Conservation (phyloP, 2,113 vertebrate species). For the Dipodomys ordii region DNA sequence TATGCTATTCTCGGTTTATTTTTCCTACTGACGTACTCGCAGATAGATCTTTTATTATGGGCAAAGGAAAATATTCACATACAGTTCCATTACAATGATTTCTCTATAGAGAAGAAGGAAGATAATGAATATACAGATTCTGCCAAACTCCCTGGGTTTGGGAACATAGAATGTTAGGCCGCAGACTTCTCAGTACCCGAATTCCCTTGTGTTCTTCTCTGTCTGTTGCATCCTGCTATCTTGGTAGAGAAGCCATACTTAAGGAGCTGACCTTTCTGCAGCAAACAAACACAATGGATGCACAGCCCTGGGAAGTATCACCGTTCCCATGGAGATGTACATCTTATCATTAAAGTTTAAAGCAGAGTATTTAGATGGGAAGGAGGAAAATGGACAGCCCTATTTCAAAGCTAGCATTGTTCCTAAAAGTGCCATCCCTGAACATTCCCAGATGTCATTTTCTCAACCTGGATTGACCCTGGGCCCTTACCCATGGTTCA, state of each 20-base stretch:
- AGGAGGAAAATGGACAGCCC: conserved; percentile 30
- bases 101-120: neutral
- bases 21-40: neutral
- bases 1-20: neutral
- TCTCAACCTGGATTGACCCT: conserved; percentile 66
- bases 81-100: conserved; percentile 4
- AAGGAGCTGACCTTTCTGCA: neutral
- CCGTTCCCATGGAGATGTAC: conserved; percentile 11
- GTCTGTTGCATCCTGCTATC: neutral
- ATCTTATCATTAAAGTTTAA: conserved; percentile 62
- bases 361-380: conserved; percentile 56
- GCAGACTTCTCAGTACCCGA: neutral
- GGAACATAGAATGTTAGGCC: conserved; percentile 22
- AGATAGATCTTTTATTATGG: conserved; percentile 5
- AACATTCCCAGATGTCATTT: conserved; percentile 73
- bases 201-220: conserved; percentile 10
- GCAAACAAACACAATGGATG: neutral
- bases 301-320: neutral
- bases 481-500: conserved; percentile 39
- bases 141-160: neutral
- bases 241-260: neutral
- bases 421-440: conserved; percentile 53
- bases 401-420: conserved; percentile 73
- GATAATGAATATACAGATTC: neutral
- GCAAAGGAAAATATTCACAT: conserved; percentile 38